phyloP scores from a whole-genome alignment of 1,140 invertebrate species.

The Homalodisca vitripennis region DNA sequence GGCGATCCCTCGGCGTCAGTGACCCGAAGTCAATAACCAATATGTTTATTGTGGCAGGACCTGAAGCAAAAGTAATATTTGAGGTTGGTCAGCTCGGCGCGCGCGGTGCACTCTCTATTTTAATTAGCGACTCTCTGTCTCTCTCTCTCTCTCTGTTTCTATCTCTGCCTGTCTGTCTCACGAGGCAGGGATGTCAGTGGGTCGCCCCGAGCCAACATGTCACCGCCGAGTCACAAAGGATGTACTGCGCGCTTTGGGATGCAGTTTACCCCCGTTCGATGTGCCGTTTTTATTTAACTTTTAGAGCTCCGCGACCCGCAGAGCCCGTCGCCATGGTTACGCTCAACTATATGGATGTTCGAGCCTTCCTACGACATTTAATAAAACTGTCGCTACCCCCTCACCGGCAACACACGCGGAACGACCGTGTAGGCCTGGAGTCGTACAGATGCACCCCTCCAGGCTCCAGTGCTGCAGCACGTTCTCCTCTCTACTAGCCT shows the following conservation, averaged over 20 bases:
- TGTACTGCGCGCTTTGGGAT: constrained; percentile 16
- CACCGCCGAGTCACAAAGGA: constrained; percentile 11
- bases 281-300: constrained; percentile 26
- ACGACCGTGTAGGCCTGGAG: not conserved
- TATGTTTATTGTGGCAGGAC: too few species aligned
- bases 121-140: not conserved
- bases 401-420: not conserved
- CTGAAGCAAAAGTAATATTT: not conserved
- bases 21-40: too few species aligned
- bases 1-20: too few species aligned
- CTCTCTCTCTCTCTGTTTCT: not conserved
- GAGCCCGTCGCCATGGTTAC: constrained; percentile 20
- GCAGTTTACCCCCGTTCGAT: constrained; percentile 15
- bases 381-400: not conserved
- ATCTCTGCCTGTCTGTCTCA: too few species aligned
- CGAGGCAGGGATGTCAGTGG: too few species aligned
- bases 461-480: too few species aligned
- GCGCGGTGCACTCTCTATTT: not conserved
- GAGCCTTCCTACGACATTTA: not conserved
- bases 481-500: too few species aligned
- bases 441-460: not conserved
- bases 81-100: not conserved
- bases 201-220: too few species aligned
- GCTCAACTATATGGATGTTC: not conserved
- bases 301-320: not conserved